Evolutionary conservation across 2,113 vertebrate species (phyloP).

Genomic region (Epinephelus cyanopodus): DNA sequence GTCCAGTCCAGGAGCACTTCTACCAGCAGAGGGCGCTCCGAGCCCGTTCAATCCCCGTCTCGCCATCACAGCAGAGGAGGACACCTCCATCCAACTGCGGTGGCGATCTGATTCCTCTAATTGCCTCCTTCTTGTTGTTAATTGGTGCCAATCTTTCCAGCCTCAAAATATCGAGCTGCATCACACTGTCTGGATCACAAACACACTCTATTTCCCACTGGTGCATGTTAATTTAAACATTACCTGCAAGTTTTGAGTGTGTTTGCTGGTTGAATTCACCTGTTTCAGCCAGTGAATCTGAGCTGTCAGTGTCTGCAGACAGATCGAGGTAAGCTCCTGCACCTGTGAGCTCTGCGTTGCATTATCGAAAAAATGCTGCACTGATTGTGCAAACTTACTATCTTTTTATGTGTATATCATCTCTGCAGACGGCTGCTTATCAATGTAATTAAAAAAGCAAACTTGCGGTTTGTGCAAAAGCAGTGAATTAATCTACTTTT

Average conservation of each 20-base stretch:
- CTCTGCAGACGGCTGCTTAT: not conserved
- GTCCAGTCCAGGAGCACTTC: not conserved
- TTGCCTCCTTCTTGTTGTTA: slow-evolving; percentile 71
- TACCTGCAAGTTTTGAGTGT: not conserved
- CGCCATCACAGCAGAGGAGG: not conserved
- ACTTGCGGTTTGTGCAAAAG: not conserved
- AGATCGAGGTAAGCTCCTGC: slow-evolving; percentile 35
- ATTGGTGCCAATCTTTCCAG: slow-evolving; percentile 63
- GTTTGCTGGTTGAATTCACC: slow-evolving; percentile 32
- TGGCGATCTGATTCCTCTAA: slow-evolving; percentile 63
- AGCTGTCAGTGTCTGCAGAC: slow-evolving; percentile 32
- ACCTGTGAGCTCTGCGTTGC: slow-evolving; percentile 40
- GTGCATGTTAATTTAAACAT: not conserved
- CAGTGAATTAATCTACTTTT: not conserved
- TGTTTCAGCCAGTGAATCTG: slow-evolving; percentile 32
- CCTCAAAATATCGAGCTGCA: not conserved
- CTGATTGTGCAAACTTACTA: slow-evolving; percentile 12
- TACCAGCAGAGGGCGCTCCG: slow-evolving; percentile 70
- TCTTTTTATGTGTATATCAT: too few species aligned
- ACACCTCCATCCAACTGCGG: slow-evolving; percentile 32
- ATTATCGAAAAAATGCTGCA: not conserved
- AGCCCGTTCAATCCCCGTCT: slow-evolving; percentile 31
- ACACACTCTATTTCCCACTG: not conserved
- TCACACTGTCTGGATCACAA: not conserved
- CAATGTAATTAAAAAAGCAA: not conserved